Base-by-base conservation (phyloP, 2,888 invertebrate species). In the Epistrophella euchroma region DNA sequence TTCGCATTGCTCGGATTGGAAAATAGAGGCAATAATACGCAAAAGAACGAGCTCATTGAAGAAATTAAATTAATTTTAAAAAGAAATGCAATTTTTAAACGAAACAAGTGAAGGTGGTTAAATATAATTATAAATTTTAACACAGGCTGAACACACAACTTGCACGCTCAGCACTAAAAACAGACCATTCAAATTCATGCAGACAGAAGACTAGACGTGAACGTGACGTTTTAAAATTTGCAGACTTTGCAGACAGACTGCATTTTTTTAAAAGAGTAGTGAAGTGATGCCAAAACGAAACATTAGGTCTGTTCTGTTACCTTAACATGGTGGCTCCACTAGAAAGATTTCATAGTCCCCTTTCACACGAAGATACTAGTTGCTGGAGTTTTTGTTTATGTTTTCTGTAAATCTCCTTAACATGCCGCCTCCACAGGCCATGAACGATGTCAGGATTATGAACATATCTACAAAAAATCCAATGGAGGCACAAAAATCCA, bases 1-100 rank as follows among this genome's bases (percentile, higher is more conserved):
- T 86, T 74, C 82, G 77, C 86, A 86, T 86, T 58, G 11, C 25
- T 71, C 10, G 47, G 15, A 55, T 56, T 32, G 7, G 6, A 43
- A 28, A 28, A 15, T 32, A 35, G 1, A 15, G 7, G n/a, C 19
- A 32, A 13, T 52, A 25, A 19, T 22, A 1, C 2, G 4, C 5
- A 11, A 37, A 35, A 25, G 13, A 60, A 62, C 37, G 55, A 37
- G 40, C 11, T 56, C 70, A 79, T 83, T 56, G 35, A 74, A 35
- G n/a, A 7, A 43, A 60, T 45, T 32, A 32, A 62, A 37, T 11
- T 35, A 37, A 15, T 74, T 66, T 64, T 22, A 22, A 70, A 78
- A 40, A 47, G 28, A 66, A 62, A 47, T 17, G 15, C 11, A 45
- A 22, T 32, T 17, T 13, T 25, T 40, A 22, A 17, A n/a, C 11